Percentiles rank a stretch among this genome's conserved stretches.
phyloP scores from a whole-genome alignment of 1,140 invertebrate species.

The Cotesia glomerata region DNA sequence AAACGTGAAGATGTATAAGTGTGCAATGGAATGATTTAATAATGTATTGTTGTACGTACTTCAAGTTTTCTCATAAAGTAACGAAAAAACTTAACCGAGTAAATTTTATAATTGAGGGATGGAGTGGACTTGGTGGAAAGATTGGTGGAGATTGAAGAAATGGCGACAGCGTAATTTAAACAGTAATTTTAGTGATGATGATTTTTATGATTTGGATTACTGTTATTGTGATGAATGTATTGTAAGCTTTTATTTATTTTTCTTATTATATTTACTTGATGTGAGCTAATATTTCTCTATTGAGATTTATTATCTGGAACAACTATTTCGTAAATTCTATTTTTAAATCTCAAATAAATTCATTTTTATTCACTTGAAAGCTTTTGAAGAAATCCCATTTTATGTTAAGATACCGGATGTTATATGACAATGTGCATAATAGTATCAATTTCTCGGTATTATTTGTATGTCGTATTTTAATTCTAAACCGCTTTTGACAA shows the following conservation, averaged over 20 bases:
- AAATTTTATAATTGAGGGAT: constrained; percentile 50
- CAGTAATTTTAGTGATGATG: constrained; percentile 50
- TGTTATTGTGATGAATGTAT: constrained; percentile 78
- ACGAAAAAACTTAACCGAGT: not conserved
- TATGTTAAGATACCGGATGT: no score
- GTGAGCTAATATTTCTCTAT: not conserved
- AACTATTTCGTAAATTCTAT: no score
- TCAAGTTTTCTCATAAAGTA: not conserved
- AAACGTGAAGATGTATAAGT: not conserved
- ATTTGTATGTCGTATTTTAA: no score
- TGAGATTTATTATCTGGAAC: no score
- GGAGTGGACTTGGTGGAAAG: constrained; percentile 79
- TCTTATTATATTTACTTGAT: not conserved
- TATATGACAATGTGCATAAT: no score
- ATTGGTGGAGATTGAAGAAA: constrained; percentile 77
- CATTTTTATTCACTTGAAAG: no score
- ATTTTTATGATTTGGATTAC: constrained; percentile 59
- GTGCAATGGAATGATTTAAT: not conserved
- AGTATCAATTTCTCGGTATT: no score
- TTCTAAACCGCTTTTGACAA: not conserved
- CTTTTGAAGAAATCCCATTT: no score
- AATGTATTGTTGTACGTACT: not conserved
- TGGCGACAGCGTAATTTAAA: constrained; percentile 67
- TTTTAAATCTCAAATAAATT: no score
- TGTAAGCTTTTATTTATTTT: constrained; percentile 44